Base-by-base conservation (phyloP, 1,140 invertebrate genomes). In the Euborellia annulipes region DNA sequence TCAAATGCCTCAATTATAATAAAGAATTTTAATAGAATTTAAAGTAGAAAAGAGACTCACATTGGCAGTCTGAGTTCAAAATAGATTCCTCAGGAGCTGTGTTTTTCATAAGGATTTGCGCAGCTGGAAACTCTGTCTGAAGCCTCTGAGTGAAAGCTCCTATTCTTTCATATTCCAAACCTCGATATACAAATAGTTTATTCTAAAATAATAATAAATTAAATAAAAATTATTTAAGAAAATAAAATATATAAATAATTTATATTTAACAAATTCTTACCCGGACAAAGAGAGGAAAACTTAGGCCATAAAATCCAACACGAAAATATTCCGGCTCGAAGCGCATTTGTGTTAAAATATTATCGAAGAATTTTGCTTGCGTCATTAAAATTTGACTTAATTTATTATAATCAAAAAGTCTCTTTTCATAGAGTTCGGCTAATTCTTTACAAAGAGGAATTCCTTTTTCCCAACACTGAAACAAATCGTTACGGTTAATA, bases 291-390 rank as follows among this genome's bases (percentile, higher is more conserved):
- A 92, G 69, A 4, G 94, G 93, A 62, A 95, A 90, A 30, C 85
- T 85, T 46, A 82, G 73, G 14, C 94, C 94, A 60, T 92, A 97
- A 63, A 94, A 98, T 18, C 88, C 91, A 38, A 98, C 93, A 16
- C 93, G 68, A 59, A 97, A 98, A 62, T 98, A 98, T 63, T 96
- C 91, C 6, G 89, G 87, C 56, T 93, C 88, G 0, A 85, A 86
- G 52, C 91, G 66, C 8, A 90, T 62, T 58, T 89, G 82, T 1
- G 78, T 82, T 46, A 95, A 59, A 54, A 95, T 92, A 48, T 92
- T 89, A 56, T 92, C 85, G 51, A 89, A 82, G 61, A 95, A 95
- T 47, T 76, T 79, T 0, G 91, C 89, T 62, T 93, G 80, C 41
- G 75, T 79, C 54, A 82, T 81, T 36, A 95, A 65, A 39, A 91